Percentiles rank a stretch among this genome's conserved stretches.
Evolutionary conservation across 1,140 invertebrate species (phyloP).

Genomic region (Drosophila melanica): DNA sequence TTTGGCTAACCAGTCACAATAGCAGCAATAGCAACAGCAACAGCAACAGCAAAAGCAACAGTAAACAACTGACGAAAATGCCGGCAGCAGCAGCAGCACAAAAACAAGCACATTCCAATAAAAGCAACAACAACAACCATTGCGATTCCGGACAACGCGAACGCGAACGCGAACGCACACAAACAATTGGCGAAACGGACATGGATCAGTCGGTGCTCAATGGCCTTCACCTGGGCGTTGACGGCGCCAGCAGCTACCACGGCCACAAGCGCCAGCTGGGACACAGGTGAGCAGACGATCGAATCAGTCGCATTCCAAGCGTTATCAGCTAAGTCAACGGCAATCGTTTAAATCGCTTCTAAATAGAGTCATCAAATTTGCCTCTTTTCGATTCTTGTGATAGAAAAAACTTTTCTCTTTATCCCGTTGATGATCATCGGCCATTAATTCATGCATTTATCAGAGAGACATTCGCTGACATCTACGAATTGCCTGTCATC

Average conservation of each 20-base stretch:
- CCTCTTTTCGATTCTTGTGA: neutral
- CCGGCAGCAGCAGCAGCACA: conserved; percentile 44
- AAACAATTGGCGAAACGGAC: conserved; percentile 73
- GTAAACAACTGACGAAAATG: conserved; percentile 48
- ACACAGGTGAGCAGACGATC: conserved; percentile 69
- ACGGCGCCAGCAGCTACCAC: conserved; percentile 43
- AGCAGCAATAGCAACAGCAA: conserved; percentile 24
- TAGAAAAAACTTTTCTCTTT: neutral
- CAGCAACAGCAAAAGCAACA: conserved; percentile 37
- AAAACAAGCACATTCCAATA: conserved; percentile 13
- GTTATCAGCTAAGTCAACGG: conserved; percentile 33
- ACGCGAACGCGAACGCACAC: conserved; percentile 47
- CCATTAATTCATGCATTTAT: neutral
- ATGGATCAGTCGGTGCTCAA: conserved; percentile 79
- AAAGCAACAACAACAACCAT: conserved; percentile 19
- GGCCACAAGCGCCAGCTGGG: conserved; percentile 75
- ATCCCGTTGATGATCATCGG: neutral
- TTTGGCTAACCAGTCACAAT: conserved; percentile 46
- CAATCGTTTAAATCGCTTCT: conserved; percentile 1
- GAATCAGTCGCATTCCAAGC: neutral
- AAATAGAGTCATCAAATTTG: neutral
- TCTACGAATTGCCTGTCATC: conserved; percentile 7
- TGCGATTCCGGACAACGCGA: conserved; percentile 11
- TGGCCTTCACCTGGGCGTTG: conserved; percentile 48
- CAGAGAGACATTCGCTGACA: neutral